A percentile compares a stretch with the other conserved stretches of the same genome.
phyloP scores from a whole-genome alignment of 2,113 vertebrate genomes.

The Psittacula cyanocephala region DNA sequence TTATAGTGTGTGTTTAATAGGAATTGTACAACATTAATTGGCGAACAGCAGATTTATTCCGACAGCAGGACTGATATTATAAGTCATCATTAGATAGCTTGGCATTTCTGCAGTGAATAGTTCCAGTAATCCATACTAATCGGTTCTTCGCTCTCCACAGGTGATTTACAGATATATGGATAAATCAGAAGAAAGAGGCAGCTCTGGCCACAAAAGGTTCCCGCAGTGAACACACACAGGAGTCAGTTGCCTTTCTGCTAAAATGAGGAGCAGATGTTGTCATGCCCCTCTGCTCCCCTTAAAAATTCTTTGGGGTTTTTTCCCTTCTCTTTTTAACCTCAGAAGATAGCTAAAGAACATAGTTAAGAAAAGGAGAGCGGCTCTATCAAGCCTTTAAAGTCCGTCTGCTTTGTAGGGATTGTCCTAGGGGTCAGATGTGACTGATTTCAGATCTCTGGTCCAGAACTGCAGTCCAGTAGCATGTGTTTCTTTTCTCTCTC shows the following conservation, averaged over 20 bases:
- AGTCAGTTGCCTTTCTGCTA: conserved; percentile 20
- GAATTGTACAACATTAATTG: conserved; percentile 58
- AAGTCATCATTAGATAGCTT: conserved; percentile 59
- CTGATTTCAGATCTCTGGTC: background rate
- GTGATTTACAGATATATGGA: conserved; percentile 55
- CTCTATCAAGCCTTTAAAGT: background rate
- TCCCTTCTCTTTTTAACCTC: background rate
- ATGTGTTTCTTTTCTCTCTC: background rate
- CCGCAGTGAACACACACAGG: conserved; percentile 19
- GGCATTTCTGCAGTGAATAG: conserved; percentile 59
- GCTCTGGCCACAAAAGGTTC: conserved; percentile 48
- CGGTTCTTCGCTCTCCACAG: conserved; percentile 49
- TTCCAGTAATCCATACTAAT: conserved; percentile 67
- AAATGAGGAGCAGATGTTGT: conserved; percentile 48
- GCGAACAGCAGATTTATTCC: conserved; percentile 62
- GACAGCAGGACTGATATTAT: conserved; percentile 27
- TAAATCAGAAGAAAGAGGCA: conserved; percentile 58
- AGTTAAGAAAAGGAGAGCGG: background rate
- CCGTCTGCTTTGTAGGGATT: conserved; percentile 5
- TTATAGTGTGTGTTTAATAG: conserved; percentile 59
- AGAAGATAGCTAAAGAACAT: background rate
- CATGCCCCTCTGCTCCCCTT: background rate
- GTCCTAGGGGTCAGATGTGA: background rate
- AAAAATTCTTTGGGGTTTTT: background rate
- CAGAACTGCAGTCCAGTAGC: background rate